A percentile compares a stretch with the other conserved stretches of the same genome.
phyloP scores from a whole-genome alignment of 2,797 vertebrate genomes.

The Cuculus canorus region DNA sequence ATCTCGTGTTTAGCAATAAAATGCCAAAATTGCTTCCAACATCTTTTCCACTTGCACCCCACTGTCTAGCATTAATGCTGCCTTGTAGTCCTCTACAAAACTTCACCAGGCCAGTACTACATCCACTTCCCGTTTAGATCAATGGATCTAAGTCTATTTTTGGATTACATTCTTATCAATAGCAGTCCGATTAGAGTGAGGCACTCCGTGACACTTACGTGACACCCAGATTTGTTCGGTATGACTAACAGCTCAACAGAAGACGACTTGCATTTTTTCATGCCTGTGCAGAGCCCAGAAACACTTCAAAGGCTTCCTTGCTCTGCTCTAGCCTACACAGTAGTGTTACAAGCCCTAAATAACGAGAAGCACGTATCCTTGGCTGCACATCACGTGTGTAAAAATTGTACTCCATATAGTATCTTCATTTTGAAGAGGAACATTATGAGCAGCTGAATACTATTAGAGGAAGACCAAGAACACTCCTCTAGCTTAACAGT shows the following conservation, averaged over 20 bases:
- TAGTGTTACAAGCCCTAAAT: not conserved
- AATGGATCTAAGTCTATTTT: not conserved
- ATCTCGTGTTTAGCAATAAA: not conserved
- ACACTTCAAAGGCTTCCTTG: constrained; percentile 12
- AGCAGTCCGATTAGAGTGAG: not conserved
- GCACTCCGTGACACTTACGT: not conserved
- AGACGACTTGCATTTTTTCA: not conserved
- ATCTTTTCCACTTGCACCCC: not conserved
- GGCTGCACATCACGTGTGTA: not conserved
- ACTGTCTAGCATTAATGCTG: not conserved
- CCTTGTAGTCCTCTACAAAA: not conserved
- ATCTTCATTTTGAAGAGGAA: not conserved
- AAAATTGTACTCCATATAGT: not conserved
- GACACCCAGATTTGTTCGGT: not conserved
- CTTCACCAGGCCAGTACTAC: rapidly evolving
- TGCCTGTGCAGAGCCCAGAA: not conserved
- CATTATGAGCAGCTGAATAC: not conserved
- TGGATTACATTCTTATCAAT: not conserved
- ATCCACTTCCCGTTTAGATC: not conserved
- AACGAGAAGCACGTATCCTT: not conserved
- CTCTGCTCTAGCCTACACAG: rapidly evolving
- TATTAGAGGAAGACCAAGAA: not conserved
- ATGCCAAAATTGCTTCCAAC: not conserved
- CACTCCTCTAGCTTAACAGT: not conserved
- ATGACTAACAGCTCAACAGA: not conserved